Conservation (phyloP, 2,888 invertebrate species). For the Melanchra persicariae region DNA sequence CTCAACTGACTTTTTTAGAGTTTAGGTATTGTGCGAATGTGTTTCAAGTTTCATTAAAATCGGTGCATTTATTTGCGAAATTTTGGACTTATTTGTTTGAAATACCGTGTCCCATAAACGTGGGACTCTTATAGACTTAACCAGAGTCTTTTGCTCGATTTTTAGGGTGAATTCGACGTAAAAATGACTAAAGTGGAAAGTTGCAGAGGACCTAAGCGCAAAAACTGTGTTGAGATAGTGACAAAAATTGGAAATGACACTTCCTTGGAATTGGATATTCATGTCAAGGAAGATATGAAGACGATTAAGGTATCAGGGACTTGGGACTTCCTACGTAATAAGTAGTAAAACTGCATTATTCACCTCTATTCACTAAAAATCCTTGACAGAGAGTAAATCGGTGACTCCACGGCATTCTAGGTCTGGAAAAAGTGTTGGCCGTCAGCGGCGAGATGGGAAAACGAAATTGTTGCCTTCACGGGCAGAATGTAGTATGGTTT, state of each 20-base stretch:
- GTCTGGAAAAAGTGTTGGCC: too few species aligned
- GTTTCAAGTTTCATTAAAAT: too few species aligned
- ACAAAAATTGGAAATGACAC: not conserved
- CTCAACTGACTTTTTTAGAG: too few species aligned
- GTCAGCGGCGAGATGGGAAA: not conserved
- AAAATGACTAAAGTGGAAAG: conserved; percentile 21
- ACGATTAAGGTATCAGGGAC: conserved; percentile 28
- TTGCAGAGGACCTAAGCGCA: conserved; percentile 59
- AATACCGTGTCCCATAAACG: too few species aligned
- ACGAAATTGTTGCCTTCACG: not conserved
- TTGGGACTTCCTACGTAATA: not conserved
- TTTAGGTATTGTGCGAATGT: too few species aligned
- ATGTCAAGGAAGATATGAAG: conserved; percentile 38
- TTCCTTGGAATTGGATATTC: not conserved
- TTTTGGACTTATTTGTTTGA: too few species aligned
- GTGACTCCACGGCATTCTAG: too few species aligned
- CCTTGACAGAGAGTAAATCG: too few species aligned
- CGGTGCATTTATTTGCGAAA: too few species aligned
- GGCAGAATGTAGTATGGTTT: not conserved
- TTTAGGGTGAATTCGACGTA: conserved; percentile 59
- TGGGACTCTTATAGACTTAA: too few species aligned
- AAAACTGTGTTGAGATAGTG: conserved; percentile 31
- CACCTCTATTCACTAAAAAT: too few species aligned
- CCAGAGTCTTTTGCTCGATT: not conserved
- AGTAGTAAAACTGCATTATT: too few species aligned